Base-by-base conservation (phyloP, 1,140 invertebrate species). In the Halotydeus destructor region DNA sequence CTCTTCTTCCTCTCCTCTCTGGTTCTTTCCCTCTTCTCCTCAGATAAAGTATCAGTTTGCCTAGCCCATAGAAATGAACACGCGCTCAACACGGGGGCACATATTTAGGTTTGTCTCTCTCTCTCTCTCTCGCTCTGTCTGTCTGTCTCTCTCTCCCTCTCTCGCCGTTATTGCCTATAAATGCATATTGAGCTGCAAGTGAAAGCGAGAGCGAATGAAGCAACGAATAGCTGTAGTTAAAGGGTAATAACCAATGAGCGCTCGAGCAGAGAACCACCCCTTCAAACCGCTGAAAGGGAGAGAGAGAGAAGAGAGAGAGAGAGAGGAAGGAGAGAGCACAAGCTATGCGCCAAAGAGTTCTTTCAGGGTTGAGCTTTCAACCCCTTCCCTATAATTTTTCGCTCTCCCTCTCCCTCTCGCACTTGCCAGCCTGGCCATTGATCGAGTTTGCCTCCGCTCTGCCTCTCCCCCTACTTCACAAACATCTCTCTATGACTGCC, bases 261-360 rank as follows among this genome's bases (percentile, higher is more conserved):
- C n/a, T n/a, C n/a, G n/a, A n/a, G n/a, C n/a, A n/a, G n/a, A n/a
- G n/a, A 31, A 31, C 12, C 30, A 31, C 12, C 16, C 30, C 16
- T 12, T n/a, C 12, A 31, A n/a, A 31, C 30, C 12, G 30, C 30
- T 16, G 12, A 16, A 31, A 16, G 30, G 18, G 30, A 31, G 30
- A 31, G 30, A 31, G 30, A 31, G n/a, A n/a, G n/a, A n/a, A n/a
- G n/a, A n/a, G n/a, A n/a, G 30, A 31, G 30, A 31, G 30, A 31
- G 12, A 18, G 11, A 24, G 14, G 19, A 14, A 37, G 26, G 35
- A 37, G 26, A 22, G 21, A 37, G 35, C 18, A 5, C 6, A 34
- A 35, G 5, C 11, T 19, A 18, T n/a, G 33, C 11, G 11, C 11
- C 18, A 9, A 35, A n/a, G 16, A 35, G n/a, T n/a, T n/a, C n/a